A percentile compares a stretch with the other conserved stretches of the same genome.
phyloP scores from a whole-genome alignment of 2,888 invertebrate species.

The Hirtodrosophila trivittata region DNA sequence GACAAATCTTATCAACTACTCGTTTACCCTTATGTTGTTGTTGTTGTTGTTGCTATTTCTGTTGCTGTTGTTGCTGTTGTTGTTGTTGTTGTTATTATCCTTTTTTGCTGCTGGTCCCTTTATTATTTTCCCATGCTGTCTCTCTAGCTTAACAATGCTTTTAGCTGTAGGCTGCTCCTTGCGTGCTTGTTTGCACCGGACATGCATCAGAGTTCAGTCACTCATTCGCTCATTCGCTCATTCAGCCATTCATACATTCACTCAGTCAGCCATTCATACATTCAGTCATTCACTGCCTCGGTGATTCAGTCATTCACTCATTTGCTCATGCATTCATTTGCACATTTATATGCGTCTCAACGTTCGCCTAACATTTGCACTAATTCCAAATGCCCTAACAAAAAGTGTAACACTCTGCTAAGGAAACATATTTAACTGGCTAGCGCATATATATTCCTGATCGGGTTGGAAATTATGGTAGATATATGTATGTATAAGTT shows the following conservation, averaged over 20 bases:
- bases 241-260: conserved; percentile 34
- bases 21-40: conserved; percentile 35
- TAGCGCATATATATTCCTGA: too few species aligned
- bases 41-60: conserved; percentile 4
- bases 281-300: too few species aligned
- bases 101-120: conserved; percentile 37
- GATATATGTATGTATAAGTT: too few species aligned
- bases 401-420: too few species aligned
- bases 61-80: conserved; percentile 30
- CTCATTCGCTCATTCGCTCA: conserved; percentile 22
- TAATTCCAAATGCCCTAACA: conserved; percentile 6
- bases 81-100: conserved; percentile 50
- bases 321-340: conserved; percentile 62
- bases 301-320: too few species aligned
- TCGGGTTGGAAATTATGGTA: too few species aligned
- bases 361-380: conserved; percentile 25
- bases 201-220: conserved; percentile 65
- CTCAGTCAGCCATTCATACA: too few species aligned
- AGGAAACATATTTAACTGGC: too few species aligned
- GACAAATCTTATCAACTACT: conserved; percentile 77
- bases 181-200: conserved; percentile 69
- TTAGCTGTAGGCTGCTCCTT: conserved; percentile 49
- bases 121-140: conserved; percentile 44
- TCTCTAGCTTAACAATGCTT: conserved; percentile 59
- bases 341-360: conserved; percentile 54